Percentiles rank a stretch among this genome's conserved stretches.
Evolutionary conservation across 2,888 invertebrate genomes (phyloP).

Genomic region (Morpho helenor): DNA sequence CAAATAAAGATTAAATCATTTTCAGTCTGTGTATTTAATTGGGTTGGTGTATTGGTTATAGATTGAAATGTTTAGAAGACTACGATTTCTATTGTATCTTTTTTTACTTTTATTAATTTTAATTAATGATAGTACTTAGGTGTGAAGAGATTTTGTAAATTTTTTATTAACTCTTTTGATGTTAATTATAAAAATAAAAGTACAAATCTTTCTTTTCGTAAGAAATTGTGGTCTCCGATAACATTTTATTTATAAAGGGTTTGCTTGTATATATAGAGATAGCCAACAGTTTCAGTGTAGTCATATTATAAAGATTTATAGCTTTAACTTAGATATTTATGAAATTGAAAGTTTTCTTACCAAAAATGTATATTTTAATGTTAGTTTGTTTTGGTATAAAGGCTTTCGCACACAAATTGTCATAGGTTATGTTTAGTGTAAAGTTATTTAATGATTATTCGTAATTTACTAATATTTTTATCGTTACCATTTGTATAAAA

Average conservation of each 20-base stretch:
- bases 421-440: constrained; percentile 52
- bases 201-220: background rate
- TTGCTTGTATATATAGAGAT: constrained; percentile 45
- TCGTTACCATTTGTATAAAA: constrained; percentile 61
- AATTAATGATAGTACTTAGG: too few relatives aligned
- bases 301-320: constrained; percentile 69
- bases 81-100: constrained; percentile 20
- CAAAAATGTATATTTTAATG: constrained; percentile 73
- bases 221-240: constrained; percentile 19
- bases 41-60: constrained; percentile 28
- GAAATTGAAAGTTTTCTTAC: constrained; percentile 68
- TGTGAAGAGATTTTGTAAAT: too few relatives aligned
- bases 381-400: constrained; percentile 69
- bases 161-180: too few relatives aligned
- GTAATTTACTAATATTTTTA: constrained; percentile 48
- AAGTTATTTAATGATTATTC: constrained; percentile 55
- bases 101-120: constrained; percentile 3
- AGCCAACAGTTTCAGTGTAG: constrained; percentile 60
- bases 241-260: constrained; percentile 21
- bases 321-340: constrained; percentile 69
- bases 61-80: constrained; percentile 22
- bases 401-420: constrained; percentile 70
- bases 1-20: constrained; percentile 21
- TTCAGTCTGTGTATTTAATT: constrained; percentile 26
- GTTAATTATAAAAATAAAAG: too few relatives aligned